Conservation (phyloP, 2,113 vertebrate species). For the Malaclemys terrapin region DNA sequence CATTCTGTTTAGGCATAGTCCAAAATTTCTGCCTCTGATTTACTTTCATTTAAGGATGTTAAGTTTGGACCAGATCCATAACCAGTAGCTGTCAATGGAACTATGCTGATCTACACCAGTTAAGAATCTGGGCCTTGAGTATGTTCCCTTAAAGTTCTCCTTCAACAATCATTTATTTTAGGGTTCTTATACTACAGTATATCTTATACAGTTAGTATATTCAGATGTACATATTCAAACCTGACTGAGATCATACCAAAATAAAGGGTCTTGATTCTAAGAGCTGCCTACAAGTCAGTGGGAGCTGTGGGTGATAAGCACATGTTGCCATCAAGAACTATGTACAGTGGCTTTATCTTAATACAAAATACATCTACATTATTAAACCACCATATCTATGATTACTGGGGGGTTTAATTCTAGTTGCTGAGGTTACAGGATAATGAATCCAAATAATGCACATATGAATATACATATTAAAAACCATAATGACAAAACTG, state of each 20-base stretch:
- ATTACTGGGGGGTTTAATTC: not conserved
- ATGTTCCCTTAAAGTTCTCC: not conserved
- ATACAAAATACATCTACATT: not conserved
- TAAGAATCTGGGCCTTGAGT: not conserved
- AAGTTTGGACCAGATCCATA: not conserved
- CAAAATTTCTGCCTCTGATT: not conserved
- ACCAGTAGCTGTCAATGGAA: not conserved
- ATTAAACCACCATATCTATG: not conserved
- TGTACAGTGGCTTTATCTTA: not conserved
- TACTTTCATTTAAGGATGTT: not conserved
- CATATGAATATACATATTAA: not conserved
- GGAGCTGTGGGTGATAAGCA: not conserved
- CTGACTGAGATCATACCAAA: not conserved
- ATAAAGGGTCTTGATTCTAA: not conserved
- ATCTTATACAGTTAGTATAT: not conserved
- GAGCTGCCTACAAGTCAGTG: not conserved
- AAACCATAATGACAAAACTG: conserved; percentile 8
- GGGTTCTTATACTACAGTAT: not conserved
- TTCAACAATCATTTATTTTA: not conserved
- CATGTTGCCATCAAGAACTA: conserved; percentile 9
- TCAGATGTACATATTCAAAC: not conserved
- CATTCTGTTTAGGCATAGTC: not conserved
- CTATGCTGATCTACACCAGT: not conserved
- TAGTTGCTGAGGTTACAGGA: not conserved
- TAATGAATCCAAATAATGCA: not conserved